Evolutionary conservation across 2,888 invertebrate species (phyloP), one percentile per base, ranked within the genome.

Genomic region (Eupeodes luniger): DNA sequence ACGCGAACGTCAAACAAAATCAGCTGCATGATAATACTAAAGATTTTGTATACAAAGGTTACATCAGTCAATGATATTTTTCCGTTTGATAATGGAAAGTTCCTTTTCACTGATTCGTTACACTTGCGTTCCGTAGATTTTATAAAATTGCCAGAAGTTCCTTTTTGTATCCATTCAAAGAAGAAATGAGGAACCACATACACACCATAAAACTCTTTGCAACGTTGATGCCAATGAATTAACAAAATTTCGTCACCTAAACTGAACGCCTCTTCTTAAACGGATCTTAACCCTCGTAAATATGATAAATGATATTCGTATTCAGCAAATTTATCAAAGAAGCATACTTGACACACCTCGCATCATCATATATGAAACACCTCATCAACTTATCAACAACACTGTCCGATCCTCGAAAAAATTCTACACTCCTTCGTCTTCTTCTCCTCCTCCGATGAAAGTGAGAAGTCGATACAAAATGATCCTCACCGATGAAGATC

Each of bases 331-430:
- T 78, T 81, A 88, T 88, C 88, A 88, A 85, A 88, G 88, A 78
- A 81, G 85, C 47, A 6, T 75, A 88, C 88, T 88, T 88, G 88
- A 85, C 88, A 88, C 88, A 88, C 88, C 88, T 88, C 88, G 81
- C 85, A 78, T 62, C 81, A 85, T 88, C 88, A 27, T 3, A 27
- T 19, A 49, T 81, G 53, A 75, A 77, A 81, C 88, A 88, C 85
- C 77, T 88, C 88, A 88, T 88, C 88, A 88, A 88, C 85, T 88
- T 85, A 88, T 88, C 88, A 88, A 81, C 88, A 77, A 77, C 64
- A 77, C 64, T 51, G 75, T 74, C 74, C 78, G 81, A 75, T 85
- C 74, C 66, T 85, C 74, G 74, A 88, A 78, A 40, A 81, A 62
- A 69, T 51, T 84, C 57, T 69, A 57, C 64, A n/a, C 51, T 11